Conservation (phyloP, 2,888 invertebrate species). For the Listrodromus nycthemerus region DNA sequence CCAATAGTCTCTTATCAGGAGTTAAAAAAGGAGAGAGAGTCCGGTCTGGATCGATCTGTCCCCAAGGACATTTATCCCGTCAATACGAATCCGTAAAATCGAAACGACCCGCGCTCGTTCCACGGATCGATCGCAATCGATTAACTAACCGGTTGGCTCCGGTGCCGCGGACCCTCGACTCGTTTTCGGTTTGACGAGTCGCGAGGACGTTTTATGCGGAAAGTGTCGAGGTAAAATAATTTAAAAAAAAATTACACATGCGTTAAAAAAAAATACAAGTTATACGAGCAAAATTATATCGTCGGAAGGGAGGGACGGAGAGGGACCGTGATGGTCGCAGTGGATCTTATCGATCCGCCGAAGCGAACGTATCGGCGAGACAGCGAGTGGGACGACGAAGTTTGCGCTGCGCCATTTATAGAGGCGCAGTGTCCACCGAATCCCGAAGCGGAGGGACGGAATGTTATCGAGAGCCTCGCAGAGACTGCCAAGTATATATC, state of each 20-base stretch:
- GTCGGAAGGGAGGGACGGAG: conserved; percentile 31
- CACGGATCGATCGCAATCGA: conserved; percentile 68
- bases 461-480: conserved; percentile 41
- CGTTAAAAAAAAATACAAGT: neutral
- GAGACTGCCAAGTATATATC: conserved; percentile 16
- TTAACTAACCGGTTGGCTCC: conserved; percentile 69
- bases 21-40: conserved; percentile 50
- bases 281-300: conserved; percentile 60
- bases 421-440: conserved; percentile 33
- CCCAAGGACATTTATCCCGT: conserved; percentile 52
- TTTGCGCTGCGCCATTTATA: conserved; percentile 24
- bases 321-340: conserved; percentile 22
- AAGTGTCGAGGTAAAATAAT: conserved; percentile 50
- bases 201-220: conserved; percentile 63
- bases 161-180: conserved; percentile 47
- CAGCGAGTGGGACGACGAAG: conserved; percentile 66
- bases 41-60: conserved; percentile 60
- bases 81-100: conserved; percentile 56
- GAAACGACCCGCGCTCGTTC: conserved; percentile 58
- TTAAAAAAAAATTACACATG: neutral
- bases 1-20: conserved; percentile 39
- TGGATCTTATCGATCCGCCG: conserved; percentile 65
- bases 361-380: conserved; percentile 63
- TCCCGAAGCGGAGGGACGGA: conserved; percentile 51
- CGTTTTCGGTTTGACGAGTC: conserved; percentile 66